Conservation (phyloP, 1,140 invertebrate genomes). For the Tachypleus tridentatus region DNA sequence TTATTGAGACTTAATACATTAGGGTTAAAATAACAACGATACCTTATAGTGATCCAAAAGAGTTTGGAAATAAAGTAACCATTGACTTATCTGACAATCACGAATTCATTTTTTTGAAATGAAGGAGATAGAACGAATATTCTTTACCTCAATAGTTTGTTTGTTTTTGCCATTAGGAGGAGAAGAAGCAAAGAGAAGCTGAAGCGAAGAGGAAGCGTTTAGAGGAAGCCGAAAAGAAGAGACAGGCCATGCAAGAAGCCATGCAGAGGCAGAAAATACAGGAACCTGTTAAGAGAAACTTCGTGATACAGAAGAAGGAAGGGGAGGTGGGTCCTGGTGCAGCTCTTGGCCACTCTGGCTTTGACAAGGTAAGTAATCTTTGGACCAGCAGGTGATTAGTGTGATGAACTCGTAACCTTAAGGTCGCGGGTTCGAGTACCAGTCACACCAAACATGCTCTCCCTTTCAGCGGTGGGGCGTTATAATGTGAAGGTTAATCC, state of each 20-base stretch:
- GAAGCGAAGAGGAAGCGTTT: conserved; percentile 87
- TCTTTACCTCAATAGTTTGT: background rate
- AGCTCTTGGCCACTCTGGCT: conserved; percentile 20
- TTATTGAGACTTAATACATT: background rate
- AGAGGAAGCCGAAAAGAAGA: conserved; percentile 88
- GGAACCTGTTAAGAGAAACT: conserved; percentile 55
- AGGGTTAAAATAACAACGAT: background rate
- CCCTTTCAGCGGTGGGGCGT: too few species aligned
- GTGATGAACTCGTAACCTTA: too few species aligned
- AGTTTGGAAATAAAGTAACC: background rate
- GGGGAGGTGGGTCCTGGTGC: conserved; percentile 45
- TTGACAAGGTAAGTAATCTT: conserved; percentile 20
- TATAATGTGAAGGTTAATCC: too few species aligned
- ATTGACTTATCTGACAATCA: background rate
- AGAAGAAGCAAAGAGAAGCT: conserved; percentile 29
- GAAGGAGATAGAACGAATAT: background rate
- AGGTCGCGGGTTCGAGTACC: too few species aligned
- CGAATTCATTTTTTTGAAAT: background rate
- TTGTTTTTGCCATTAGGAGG: conserved; percentile 15
- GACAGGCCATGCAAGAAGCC: conserved; percentile 43
- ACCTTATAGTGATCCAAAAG: background rate
- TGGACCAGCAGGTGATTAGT: too few species aligned
- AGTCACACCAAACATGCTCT: too few species aligned
- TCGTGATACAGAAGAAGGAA: conserved; percentile 72
- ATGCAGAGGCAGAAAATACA: conserved; percentile 20